Percentiles rank a stretch among this genome's conserved stretches.
Conservation (phyloP, 2,113 vertebrate species). For the Monopterus albus region DNA sequence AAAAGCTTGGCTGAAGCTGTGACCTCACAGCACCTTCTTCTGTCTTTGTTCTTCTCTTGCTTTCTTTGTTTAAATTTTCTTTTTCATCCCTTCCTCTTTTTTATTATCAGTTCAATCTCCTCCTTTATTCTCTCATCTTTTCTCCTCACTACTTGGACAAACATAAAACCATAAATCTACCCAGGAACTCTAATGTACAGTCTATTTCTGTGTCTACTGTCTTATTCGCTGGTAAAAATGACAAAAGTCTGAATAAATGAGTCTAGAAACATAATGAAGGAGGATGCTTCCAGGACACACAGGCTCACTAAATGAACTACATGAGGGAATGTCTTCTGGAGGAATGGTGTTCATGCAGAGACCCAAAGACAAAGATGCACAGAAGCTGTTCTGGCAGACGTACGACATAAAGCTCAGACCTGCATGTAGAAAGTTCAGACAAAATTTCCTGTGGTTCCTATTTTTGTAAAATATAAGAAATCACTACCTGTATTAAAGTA, state of each 20-base stretch:
- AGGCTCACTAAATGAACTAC: too few relatives aligned
- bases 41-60: constrained; percentile 2
- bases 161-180: background rate
- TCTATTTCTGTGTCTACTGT: background rate
- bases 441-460: too few relatives aligned
- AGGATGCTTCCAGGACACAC: too few relatives aligned
- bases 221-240: too few relatives aligned
- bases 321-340: too few relatives aligned
- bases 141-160: background rate
- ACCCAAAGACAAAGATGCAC: too few relatives aligned
- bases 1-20: constrained; percentile 21
- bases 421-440: too few relatives aligned
- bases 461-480: background rate
- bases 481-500: background rate
- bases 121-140: background rate
- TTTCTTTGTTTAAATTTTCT: background rate
- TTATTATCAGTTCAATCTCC: background rate
- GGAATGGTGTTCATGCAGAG: too few relatives aligned
- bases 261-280: too few relatives aligned
- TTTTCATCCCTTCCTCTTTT: background rate
- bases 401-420: too few relatives aligned
- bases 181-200: too few relatives aligned
- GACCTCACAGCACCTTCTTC: constrained; percentile 29
- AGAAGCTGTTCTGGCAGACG: too few relatives aligned
- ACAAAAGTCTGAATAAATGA: background rate